Percentiles rank a stretch among this genome's conserved stretches.
Evolutionary conservation across 2,888 invertebrate genomes (phyloP).

Genomic region (Chesias legatella): DNA sequence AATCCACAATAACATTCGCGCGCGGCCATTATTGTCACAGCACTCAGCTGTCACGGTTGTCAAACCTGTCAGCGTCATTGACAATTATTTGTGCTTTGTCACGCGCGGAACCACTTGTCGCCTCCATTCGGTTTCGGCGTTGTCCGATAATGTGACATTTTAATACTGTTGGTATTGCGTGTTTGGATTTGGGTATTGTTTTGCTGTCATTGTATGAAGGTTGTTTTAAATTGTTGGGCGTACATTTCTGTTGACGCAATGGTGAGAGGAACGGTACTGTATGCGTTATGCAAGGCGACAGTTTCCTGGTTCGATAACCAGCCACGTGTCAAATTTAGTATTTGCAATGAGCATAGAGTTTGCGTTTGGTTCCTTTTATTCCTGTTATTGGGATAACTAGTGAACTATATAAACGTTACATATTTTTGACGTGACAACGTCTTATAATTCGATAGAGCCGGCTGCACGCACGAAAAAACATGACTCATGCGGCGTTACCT

Average conservation of each 20-base stretch:
- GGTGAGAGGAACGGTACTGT: too few relatives aligned
- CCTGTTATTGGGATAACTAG: too few relatives aligned
- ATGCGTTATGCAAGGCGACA: too few relatives aligned
- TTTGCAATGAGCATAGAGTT: too few relatives aligned
- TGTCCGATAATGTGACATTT: constrained; percentile 13
- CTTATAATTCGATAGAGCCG: too few relatives aligned
- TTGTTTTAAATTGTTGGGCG: background rate
- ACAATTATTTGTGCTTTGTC: constrained; percentile 27
- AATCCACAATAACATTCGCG: constrained; percentile 20
- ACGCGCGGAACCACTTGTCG: constrained; percentile 24
- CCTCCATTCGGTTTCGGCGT: constrained; percentile 5
- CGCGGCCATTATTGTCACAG: constrained; percentile 27
- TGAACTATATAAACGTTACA: too few relatives aligned
- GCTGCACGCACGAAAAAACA: too few relatives aligned
- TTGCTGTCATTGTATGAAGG: background rate
- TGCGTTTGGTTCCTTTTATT: too few relatives aligned
- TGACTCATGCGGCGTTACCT: too few relatives aligned
- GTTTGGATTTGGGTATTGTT: constrained; percentile 9
- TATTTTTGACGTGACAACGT: too few relatives aligned
- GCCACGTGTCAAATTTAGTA: too few relatives aligned
- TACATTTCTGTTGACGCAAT: background rate
- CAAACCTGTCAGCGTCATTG: constrained; percentile 22
- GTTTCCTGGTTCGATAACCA: too few relatives aligned
- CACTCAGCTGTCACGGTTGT: constrained; percentile 25
- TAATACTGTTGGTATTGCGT: constrained; percentile 4